phyloP scores from a whole-genome alignment of 1,140 invertebrate genomes.

The Ectropis grisescens region DNA sequence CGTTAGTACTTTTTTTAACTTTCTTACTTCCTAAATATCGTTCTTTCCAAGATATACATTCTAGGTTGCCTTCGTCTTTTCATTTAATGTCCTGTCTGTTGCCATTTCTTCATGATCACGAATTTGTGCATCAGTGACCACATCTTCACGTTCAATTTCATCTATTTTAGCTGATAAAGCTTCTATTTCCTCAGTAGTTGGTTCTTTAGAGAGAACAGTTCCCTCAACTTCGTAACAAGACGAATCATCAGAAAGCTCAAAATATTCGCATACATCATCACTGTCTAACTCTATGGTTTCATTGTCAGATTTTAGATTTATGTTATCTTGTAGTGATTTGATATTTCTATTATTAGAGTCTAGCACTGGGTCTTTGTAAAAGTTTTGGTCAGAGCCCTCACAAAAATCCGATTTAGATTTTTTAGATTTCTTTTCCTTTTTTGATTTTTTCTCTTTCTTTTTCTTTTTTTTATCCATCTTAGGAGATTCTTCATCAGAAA shows the following conservation, averaged over 20 bases:
- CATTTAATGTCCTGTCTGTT: constrained; percentile 6
- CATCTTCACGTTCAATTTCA: constrained; percentile 43
- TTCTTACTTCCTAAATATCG: constrained; percentile 66
- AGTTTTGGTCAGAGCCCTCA: no score
- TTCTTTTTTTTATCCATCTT: constrained; percentile 10
- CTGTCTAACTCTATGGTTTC: no score
- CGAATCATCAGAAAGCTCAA: constrained; percentile 60
- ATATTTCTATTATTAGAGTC: no score
- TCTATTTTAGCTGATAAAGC: constrained; percentile 61
- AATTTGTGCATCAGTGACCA: constrained; percentile 28
- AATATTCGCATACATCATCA: constrained; percentile 37
- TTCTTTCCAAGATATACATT: constrained; percentile 62
- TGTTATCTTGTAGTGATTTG: no score
- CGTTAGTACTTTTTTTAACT: constrained; percentile 69
- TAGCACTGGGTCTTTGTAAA: no score
- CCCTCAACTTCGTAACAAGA: constrained; percentile 54
- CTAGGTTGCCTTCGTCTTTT: constrained; percentile 15
- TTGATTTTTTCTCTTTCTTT: constrained; percentile 40
- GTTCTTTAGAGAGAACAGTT: constrained; percentile 54
- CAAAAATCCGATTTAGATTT: no score
- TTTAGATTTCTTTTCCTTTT: constrained; percentile 30
- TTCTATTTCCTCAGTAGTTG: constrained; percentile 48
- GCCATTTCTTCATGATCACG: constrained; percentile 13
- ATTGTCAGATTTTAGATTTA: no score
- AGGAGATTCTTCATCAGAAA: constrained; percentile 27